Evolutionary conservation across 2,797 vertebrate genomes (phyloP), one percentile per base, ranked within the genome.

Genomic region (Oreonectes daqikongensis): DNA sequence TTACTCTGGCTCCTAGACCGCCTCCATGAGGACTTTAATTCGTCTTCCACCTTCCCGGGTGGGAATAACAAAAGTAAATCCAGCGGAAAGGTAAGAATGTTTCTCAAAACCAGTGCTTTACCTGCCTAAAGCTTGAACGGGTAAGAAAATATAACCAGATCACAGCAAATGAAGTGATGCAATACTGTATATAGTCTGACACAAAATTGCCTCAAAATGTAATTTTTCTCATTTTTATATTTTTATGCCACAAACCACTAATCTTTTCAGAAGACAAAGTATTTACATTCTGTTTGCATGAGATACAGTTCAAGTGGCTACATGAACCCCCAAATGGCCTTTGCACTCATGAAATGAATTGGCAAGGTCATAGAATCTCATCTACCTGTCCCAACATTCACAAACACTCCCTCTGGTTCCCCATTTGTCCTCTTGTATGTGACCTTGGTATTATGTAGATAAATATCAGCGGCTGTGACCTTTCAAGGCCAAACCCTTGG

Each of bases 1-100:
- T 94, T 99, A 77, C 93, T 99, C 76, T 99, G 97, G 97, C 88
- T 99, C 81, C 91, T 99, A 88, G 95, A 98, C 78, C 92, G 93
- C 0, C 92, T 99, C 86, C 95, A 98, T 0, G 96, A 99, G 87
- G 97, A 99, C 72, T 89, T 97, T 89, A 94, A 92, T 2, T 82
- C 93, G 3, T 88, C 92, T 3, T 87, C 89, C 0, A 83, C 87
- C 76, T 91, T 81, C 69, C 40, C 69, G 72, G 83, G 88, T 42
- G 89, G 90, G 84, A 91, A 89, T 88, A 89, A 87, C 87, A 93
- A 83, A 79, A 60, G 75, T 81, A 90, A 84, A 28, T 40, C 82
- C 44, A 68, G 85, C 0, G 70, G 78, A 69, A 91, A 94, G 95
- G 96, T 96, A 78, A 84, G 92, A 85, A 6, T 57, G 9, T 0